Conservation (phyloP, 2,888 invertebrate genomes). For the Hermaeophaga mercurialis region DNA sequence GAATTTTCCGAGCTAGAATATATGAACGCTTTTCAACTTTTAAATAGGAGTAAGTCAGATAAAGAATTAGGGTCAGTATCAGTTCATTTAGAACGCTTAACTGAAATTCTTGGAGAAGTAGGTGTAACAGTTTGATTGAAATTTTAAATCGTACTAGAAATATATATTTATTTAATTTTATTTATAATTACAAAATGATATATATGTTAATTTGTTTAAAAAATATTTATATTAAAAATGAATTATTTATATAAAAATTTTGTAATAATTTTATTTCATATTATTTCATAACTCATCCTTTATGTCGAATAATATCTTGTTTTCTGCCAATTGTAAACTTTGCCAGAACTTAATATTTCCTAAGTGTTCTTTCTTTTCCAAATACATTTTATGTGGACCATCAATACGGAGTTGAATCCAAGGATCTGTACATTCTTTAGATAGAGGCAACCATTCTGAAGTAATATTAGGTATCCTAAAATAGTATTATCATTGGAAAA, state of each 20-base stretch:
- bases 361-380: constrained; percentile 59
- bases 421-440: constrained; percentile 32
- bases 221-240: constrained; percentile 30
- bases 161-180: constrained; percentile 29
- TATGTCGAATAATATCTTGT: constrained; percentile 56
- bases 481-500: constrained; percentile 4
- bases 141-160: constrained; percentile 19
- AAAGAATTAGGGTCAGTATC: constrained; percentile 65
- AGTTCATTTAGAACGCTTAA: constrained; percentile 76
- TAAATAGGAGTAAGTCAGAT: constrained; percentile 65
- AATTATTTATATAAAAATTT: constrained; percentile 20
- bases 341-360: constrained; percentile 68
- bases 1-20: constrained; percentile 89
- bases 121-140: constrained; percentile 73
- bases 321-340: constrained; percentile 64
- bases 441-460: constrained; percentile 35
- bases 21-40: constrained; percentile 81
- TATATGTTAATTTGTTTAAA: constrained; percentile 32
- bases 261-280: too few relatives aligned
- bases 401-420: constrained; percentile 34
- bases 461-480: constrained; percentile 36
- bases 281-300: constrained; percentile 38
- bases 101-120: constrained; percentile 83
- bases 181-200: constrained; percentile 28
- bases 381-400: constrained; percentile 23